Percentiles rank a stretch among this genome's conserved stretches.
These are phyloP conservation scores for Sciurus vulgaris DNA, from an alignment of 2,797 vertebrate genomes.

Conservation along the genomic window DNA sequence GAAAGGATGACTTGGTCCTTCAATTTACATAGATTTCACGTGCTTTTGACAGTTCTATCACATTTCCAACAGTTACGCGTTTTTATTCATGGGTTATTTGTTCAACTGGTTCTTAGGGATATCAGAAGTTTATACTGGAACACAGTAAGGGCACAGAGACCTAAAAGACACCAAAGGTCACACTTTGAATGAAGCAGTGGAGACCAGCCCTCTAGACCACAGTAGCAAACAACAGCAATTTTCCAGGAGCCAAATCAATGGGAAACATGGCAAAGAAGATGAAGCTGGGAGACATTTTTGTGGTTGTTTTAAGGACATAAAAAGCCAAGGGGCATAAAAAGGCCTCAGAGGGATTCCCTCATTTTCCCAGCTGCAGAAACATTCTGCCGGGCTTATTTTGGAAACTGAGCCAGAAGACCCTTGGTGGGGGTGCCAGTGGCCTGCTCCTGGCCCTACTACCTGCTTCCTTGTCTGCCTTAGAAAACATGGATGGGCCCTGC, in stretches of 20 bases:
- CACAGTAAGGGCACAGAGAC: neutral
- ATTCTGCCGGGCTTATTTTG: neutral
- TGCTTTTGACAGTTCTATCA: neutral
- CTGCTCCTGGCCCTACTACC: constrained; percentile 18
- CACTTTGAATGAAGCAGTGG: constrained; percentile 49
- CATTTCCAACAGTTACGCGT: neutral
- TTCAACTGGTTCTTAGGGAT: neutral
- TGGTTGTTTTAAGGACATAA: constrained; percentile 72
- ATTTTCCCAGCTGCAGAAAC: constrained; percentile 53
- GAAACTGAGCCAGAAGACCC: constrained; percentile 60
- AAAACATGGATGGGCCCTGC: neutral
- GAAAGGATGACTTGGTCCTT: neutral
- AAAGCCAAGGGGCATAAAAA: constrained; percentile 61
- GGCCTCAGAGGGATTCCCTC: constrained; percentile 54
- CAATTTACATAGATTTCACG: neutral
- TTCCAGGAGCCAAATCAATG: constrained; percentile 68
- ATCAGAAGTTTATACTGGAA: constrained; percentile 40
- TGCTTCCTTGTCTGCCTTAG: constrained; percentile 12
- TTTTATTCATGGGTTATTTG: neutral
- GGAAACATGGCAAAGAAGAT: constrained; percentile 80
- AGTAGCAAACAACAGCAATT: constrained; percentile 76
- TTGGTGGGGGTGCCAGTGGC: constrained; percentile 23
- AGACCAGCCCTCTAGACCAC: constrained; percentile 65
- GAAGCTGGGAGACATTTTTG: constrained; percentile 70
- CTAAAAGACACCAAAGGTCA: constrained; percentile 57